A percentile compares a stretch with the other conserved stretches of the same genome.
Evolutionary conservation across 2,113 vertebrate species (phyloP).

Genomic region (Elephas maximus): DNA sequence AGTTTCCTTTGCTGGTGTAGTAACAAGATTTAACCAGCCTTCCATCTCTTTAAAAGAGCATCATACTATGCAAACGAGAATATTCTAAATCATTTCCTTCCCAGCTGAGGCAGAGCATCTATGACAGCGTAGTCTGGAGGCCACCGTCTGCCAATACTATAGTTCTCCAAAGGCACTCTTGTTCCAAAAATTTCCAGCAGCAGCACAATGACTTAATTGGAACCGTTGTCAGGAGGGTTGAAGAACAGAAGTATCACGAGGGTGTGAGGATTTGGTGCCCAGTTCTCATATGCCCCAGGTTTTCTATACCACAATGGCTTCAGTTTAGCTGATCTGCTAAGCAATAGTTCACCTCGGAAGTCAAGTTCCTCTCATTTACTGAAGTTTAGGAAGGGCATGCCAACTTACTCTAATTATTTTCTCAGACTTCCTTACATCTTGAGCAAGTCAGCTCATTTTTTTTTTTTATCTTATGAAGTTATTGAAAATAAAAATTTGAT

Average conservation of each 20-base stretch:
- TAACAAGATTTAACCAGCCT: background rate
- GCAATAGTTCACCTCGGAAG: conserved; percentile 35
- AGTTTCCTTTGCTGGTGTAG: background rate
- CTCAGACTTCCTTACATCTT: conserved; percentile 18
- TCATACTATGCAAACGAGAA: background rate
- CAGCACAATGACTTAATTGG: background rate
- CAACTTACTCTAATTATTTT: conserved; percentile 51
- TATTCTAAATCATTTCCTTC: background rate
- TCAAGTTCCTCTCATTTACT: background rate
- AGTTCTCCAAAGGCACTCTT: conserved; percentile 31
- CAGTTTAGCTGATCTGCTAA: background rate
- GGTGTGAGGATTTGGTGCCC: background rate
- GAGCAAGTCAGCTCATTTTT: background rate
- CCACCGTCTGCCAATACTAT: background rate
- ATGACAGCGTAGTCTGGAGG: background rate
- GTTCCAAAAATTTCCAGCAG: conserved; percentile 8
- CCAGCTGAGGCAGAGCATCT: background rate
- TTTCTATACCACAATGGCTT: conserved; percentile 38
- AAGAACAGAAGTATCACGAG: background rate
- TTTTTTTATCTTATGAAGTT: conserved; percentile 41
- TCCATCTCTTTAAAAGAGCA: conserved; percentile 33
- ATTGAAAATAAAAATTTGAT: conserved; percentile 3
- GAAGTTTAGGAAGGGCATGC: background rate
- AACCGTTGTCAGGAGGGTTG: background rate
- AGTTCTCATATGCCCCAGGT: background rate